Percentiles rank a stretch among this genome's conserved stretches.
Evolutionary conservation across 1,140 invertebrate species (phyloP).

Genomic region (Pseudomyrmex cubaensis): DNA sequence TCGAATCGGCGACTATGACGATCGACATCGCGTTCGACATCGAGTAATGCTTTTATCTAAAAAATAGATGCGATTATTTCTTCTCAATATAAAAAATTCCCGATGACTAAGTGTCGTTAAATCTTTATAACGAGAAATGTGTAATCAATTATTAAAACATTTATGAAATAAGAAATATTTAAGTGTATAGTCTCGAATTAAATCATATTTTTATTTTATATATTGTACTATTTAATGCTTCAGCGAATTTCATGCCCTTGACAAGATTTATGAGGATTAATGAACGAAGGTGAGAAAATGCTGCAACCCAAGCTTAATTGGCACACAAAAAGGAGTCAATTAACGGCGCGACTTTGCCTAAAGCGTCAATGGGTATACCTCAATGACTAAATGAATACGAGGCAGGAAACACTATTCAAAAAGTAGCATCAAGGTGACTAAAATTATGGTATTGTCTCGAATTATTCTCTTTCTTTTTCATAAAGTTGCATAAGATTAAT

Average conservation of each 20-base stretch:
- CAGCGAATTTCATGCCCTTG: constrained; percentile 32
- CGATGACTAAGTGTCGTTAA: background rate
- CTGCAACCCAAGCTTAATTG: constrained; percentile 84
- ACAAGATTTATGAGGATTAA: constrained; percentile 19
- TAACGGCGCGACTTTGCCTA: constrained; percentile 76
- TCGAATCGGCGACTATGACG: background rate
- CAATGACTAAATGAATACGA: constrained; percentile 76
- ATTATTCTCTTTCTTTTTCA: background rate
- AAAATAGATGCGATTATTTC: background rate
- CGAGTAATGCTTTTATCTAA: constrained; percentile 6
- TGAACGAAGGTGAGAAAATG: constrained; percentile 84
- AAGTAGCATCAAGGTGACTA: constrained; percentile 81
- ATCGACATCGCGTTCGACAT: background rate
- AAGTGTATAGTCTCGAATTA: background rate
- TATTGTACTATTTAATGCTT: background rate
- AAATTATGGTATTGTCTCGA: constrained; percentile 15
- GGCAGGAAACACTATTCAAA: constrained; percentile 82
- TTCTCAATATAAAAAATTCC: constrained; percentile 4
- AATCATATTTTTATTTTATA: too few species aligned
- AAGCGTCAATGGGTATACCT: constrained; percentile 76
- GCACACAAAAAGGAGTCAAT: constrained; percentile 83
- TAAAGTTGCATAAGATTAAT: background rate
- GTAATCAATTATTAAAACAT: background rate
- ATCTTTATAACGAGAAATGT: background rate
- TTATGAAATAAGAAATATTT: background rate